Conservation (phyloP, 1,140 invertebrate genomes). For the Procambarus virginalis region DNA sequence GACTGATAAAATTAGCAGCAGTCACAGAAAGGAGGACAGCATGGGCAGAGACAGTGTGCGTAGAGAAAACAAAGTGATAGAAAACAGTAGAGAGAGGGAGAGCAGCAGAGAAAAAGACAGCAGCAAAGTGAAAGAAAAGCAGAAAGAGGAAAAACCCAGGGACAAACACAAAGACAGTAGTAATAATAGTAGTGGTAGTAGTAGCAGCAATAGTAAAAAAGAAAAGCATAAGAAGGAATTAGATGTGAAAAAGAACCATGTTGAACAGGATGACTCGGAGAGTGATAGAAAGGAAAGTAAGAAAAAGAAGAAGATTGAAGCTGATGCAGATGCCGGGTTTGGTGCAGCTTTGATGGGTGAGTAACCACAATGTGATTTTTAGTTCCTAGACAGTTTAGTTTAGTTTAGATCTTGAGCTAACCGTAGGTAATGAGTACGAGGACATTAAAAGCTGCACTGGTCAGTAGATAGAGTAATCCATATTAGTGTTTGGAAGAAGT, state of each 20-base stretch:
- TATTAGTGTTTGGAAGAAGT: too few relatives aligned
- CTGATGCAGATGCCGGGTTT: slow-evolving; percentile 15
- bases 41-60: not conserved
- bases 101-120: slow-evolving; percentile 8
- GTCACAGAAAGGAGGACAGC: slow-evolving; percentile 3
- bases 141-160: slow-evolving; percentile 31
- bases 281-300: slow-evolving; percentile 15
- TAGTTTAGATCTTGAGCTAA: too few relatives aligned
- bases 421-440: too few relatives aligned
- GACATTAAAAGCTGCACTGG: too few relatives aligned
- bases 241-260: slow-evolving; percentile 19
- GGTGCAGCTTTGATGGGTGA: slow-evolving; percentile 53
- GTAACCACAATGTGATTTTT: not conserved
- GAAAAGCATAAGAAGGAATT: slow-evolving; percentile 5
- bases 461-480: too few relatives aligned
- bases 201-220: slow-evolving; percentile 28
- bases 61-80: slow-evolving; percentile 9
- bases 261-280: slow-evolving; percentile 9
- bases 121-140: slow-evolving; percentile 13
- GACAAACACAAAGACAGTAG: slow-evolving; percentile 20
- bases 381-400: too few relatives aligned
- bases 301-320: slow-evolving; percentile 38
- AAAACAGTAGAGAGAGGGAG: slow-evolving; percentile 23
- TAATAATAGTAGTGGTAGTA: not conserved
- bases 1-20: not conserved